Conservation (phyloP, 2,113 vertebrate genomes). For the Parus major region DNA sequence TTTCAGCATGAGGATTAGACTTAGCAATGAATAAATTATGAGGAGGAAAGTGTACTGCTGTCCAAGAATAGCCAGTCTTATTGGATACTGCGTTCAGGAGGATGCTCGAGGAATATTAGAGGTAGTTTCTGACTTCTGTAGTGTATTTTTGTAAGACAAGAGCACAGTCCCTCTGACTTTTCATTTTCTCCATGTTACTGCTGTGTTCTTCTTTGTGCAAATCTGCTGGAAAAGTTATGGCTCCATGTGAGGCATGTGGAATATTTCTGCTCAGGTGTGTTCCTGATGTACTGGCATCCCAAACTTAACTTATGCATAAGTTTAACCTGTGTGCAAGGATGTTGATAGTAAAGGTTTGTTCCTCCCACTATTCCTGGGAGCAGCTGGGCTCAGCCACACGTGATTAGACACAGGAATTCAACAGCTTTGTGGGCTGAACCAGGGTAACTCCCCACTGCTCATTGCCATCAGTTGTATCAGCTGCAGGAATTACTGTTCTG, state of each 20-base stretch:
- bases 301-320: neutral
- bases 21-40: conserved; percentile 44
- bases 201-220: neutral
- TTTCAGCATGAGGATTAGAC: neutral
- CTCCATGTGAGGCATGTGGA: neutral
- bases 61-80: neutral
- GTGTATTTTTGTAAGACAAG: neutral
- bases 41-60: conserved; percentile 9
- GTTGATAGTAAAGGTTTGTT: neutral
- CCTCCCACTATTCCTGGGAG: neutral
- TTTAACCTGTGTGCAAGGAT: neutral
- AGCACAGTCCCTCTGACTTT: neutral
- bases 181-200: neutral
- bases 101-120: neutral
- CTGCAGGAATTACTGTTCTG: neutral
- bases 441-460: neutral
- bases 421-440: neutral
- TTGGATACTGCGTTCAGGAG: neutral
- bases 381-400: neutral
- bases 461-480: neutral
- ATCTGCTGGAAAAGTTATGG: neutral
- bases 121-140: neutral
- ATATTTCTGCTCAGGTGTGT: neutral
- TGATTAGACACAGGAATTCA: neutral
- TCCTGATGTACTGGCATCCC: neutral